Evolutionary conservation across 2,888 invertebrate species (phyloP).

Genomic region (Reticulitermes lucifugus): DNA sequence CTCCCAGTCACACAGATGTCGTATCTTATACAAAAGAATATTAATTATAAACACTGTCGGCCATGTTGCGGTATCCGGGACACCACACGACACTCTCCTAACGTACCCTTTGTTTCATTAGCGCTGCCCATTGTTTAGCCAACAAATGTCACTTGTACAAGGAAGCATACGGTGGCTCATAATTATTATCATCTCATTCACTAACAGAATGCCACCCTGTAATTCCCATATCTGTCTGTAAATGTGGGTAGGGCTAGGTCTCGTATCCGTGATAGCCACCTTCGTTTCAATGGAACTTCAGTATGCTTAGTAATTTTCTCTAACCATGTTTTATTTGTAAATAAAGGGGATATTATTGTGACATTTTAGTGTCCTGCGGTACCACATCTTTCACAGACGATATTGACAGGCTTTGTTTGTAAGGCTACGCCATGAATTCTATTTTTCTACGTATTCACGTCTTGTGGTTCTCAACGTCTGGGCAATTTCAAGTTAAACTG

Average conservation of each 20-base stretch:
- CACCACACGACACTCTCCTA: background rate
- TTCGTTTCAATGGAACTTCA: background rate
- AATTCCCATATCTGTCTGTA: background rate
- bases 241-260: background rate
- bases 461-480: no score
- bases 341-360: background rate
- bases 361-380: background rate
- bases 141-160: conserved; percentile 26
- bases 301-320: background rate
- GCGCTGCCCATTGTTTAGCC: conserved; percentile 1
- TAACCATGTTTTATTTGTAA: background rate
- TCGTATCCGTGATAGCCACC: background rate
- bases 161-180: background rate
- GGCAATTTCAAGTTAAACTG: no score
- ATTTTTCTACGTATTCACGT: no score
- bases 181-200: conserved; percentile 20
- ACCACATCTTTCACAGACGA: background rate
- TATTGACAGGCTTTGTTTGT: conserved; percentile 1
- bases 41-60: conserved; percentile 13
- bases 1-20: conserved; percentile 13
- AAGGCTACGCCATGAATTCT: no score
- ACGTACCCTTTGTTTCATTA: conserved; percentile 19
- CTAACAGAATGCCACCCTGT: background rate
- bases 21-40: background rate
- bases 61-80: background rate